Evolutionary conservation across 2,113 vertebrate genomes (phyloP), one percentile per base, ranked within the genome.

Genomic region (Nycticryphes semicollaris): DNA sequence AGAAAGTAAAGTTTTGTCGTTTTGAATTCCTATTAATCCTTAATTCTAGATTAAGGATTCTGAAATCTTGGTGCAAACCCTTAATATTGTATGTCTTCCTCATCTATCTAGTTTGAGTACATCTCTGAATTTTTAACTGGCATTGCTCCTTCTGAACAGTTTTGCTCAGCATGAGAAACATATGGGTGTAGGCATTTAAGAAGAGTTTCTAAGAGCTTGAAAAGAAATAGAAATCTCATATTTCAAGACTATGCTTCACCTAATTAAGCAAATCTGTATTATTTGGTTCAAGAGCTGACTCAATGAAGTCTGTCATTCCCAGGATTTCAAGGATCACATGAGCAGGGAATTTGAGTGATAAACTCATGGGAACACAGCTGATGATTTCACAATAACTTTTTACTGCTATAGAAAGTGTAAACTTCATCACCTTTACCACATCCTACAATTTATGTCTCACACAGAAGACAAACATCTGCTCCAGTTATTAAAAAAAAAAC

Each of bases 391-490:
- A 68, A 67, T 57, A 90, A 70, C 62, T 80, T 94, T 23, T 91
- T 68, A 88, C 94, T 39, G 47, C 43, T 90, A 50, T 27, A 25
- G 33, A 67, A 90, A 90, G 51, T 53, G n/a, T 82, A 72, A 92
- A 67, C 28, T 76, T 95, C 82, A 77, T 74, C 70, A 76, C 30
- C 72, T 82, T 51, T 83, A 79, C 45, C 68, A 86, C 35, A 93
- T 94, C 54, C 77, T 79, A 92, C 80, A 92, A 88, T 80, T 94
- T 91, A 78, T 87, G 43, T 90, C 70, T 86, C 70, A 89, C 69
- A 89, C 2, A 51, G 35, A 87, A 87, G 50, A 84, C 10, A 87
- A 96, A 89, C 79, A 94, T 89, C 89, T 94, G 78, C 43, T 89
- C 27, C 68, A 93, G 57, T 73, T 92, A 88, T 73, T 25, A 9